Conservation (phyloP, 2,113 vertebrate species). For the Apodemus speciosus region DNA sequence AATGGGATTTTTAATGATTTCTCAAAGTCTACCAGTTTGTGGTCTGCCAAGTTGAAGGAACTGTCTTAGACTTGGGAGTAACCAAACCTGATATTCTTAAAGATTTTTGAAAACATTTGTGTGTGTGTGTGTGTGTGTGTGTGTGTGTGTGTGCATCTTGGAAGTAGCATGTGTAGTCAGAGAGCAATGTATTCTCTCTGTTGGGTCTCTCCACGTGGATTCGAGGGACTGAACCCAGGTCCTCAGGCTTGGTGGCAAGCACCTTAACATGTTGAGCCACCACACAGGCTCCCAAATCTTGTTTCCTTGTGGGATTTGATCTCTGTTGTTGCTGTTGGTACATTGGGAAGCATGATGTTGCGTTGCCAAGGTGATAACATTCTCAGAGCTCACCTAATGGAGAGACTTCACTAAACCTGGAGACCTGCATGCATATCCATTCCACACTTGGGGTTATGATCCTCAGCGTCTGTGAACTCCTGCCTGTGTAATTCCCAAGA, state of each 20-base stretch:
- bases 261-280: not conserved
- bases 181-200: not conserved
- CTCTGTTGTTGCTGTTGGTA: not conserved
- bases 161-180: not conserved
- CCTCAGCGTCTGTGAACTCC: not conserved
- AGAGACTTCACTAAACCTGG: not conserved
- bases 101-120: not conserved
- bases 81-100: conserved; percentile 31
- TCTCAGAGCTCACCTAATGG: conserved; percentile 35
- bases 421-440: not conserved
- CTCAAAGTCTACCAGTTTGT: conserved; percentile 40
- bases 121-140: not conserved
- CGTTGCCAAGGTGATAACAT: conserved; percentile 70
- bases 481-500: not conserved
- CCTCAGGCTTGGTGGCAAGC: not conserved
- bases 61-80: conserved; percentile 25
- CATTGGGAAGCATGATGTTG: conserved; percentile 37
- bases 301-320: conserved; percentile 42
- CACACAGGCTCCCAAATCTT: not conserved
- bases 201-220: not conserved
- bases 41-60: conserved; percentile 20
- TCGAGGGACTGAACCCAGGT: no score
- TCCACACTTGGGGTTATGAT: not conserved
- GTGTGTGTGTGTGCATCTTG: no score
- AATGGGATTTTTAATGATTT: conserved; percentile 18